These are phyloP conservation scores for Axea sp. DNA, from an alignment of 2,888 invertebrate genomes.

Conservation along the genomic window DNA sequence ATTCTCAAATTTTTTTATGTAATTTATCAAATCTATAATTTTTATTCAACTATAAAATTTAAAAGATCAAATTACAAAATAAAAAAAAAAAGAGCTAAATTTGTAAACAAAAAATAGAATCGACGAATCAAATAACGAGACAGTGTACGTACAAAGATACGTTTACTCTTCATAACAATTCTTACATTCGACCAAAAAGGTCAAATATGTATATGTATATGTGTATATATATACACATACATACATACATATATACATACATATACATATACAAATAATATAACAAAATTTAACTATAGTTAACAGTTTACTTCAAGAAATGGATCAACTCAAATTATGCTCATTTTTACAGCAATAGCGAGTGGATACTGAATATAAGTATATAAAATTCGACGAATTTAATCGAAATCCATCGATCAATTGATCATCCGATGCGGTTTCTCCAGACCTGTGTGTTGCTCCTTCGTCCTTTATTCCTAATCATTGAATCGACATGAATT, in stretches of 20 bases:
- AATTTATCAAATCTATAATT: too few relatives aligned
- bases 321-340: constrained; percentile 16
- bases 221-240: constrained; percentile 4
- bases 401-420: neutral
- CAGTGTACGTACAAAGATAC: constrained; percentile 71
- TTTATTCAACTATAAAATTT: too few relatives aligned
- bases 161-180: constrained; percentile 73
- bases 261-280: constrained; percentile 18
- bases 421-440: too few relatives aligned
- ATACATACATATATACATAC: constrained; percentile 48
- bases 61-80: too few relatives aligned
- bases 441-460: too few relatives aligned
- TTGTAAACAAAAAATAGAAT: neutral
- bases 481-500: constrained; percentile 10
- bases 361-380: neutral
- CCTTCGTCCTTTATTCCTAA: neutral
- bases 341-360: constrained; percentile 9
- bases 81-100: too few relatives aligned
- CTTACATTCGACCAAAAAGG: constrained; percentile 64
- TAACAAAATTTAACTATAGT: constrained; percentile 55
- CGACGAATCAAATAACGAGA: too few relatives aligned
- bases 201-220: constrained; percentile 20
- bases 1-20: too few relatives aligned
- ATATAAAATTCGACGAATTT: neutral
- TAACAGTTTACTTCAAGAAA: constrained; percentile 22